phyloP scores from a whole-genome alignment of 1,140 invertebrate genomes.

The Orchestia grillus region DNA sequence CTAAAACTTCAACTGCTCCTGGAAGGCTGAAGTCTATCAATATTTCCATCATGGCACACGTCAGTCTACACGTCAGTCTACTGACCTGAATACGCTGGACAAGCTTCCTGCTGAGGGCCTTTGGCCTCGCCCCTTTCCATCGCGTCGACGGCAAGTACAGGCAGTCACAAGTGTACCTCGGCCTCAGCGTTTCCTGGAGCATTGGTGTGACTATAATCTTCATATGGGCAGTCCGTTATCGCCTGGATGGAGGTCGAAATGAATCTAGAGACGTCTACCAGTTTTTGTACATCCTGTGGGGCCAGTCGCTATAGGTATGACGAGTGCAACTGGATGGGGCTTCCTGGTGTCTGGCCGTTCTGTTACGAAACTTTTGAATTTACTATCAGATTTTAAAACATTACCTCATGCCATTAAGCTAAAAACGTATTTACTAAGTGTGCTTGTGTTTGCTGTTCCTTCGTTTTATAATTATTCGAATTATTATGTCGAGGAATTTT shows the following conservation, averaged over 20 bases:
- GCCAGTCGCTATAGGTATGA: neutral
- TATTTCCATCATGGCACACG: too few species aligned
- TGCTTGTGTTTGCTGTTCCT: neutral
- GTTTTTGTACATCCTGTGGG: neutral
- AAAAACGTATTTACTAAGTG: neutral
- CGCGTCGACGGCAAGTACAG: neutral
- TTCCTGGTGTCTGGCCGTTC: neutral
- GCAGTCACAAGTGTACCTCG: neutral
- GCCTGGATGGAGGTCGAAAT: neutral
- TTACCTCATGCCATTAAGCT: neutral
- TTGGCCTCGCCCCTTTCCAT: too few species aligned
- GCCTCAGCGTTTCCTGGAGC: neutral
- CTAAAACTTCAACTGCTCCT: too few species aligned
- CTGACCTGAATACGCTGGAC: too few species aligned
- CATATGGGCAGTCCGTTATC: neutral
- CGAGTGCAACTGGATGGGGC: neutral
- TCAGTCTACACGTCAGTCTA: too few species aligned
- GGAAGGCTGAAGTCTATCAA: too few species aligned
- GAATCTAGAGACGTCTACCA: neutral
- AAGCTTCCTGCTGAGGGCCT: too few species aligned
- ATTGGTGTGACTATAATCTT: neutral
- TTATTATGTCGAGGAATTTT: neutral
- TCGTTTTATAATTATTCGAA: neutral
- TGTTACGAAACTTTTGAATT: neutral
- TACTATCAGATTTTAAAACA: neutral